These are phyloP conservation scores for Therioaphis trifolii DNA, from an alignment of 2,888 invertebrate genomes.

Conservation along the genomic window DNA sequence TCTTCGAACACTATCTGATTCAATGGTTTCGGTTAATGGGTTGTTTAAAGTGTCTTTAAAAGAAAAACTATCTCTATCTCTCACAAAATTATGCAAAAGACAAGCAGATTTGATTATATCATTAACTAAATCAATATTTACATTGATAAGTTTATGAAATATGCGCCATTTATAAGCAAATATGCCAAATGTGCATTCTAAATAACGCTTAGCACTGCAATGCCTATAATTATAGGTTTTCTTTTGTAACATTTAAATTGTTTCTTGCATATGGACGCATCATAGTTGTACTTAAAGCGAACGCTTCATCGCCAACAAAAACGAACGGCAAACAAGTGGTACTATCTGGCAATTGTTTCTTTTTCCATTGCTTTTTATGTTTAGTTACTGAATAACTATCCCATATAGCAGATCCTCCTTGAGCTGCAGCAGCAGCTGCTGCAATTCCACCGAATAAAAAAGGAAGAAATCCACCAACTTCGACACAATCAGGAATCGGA, in stretches of 20 bases:
- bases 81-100: neutral
- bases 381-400: too few relatives aligned
- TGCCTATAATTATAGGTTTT: slow-evolving; percentile 28
- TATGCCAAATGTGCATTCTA: slow-evolving; percentile 13
- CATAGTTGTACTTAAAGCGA: slow-evolving; percentile 15
- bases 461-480: too few relatives aligned
- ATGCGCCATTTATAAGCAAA: slow-evolving; percentile 1
- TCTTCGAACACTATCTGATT: slow-evolving; percentile 3
- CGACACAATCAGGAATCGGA: too few relatives aligned
- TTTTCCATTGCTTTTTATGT: too few relatives aligned
- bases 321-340: slow-evolving; percentile 30
- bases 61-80: neutral
- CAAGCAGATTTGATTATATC: neutral
- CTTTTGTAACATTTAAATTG: slow-evolving; percentile 8
- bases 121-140: neutral
- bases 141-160: neutral
- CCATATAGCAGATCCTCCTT: too few relatives aligned
- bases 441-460: too few relatives aligned
- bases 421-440: too few relatives aligned
- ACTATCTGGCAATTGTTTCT: neutral
- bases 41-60: slow-evolving; percentile 18
- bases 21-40: slow-evolving; percentile 7
- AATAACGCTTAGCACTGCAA: slow-evolving; percentile 1
- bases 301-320: slow-evolving; percentile 13
- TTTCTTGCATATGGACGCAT: slow-evolving; percentile 33